Conservation (phyloP, 1,140 invertebrate genomes). For the Ptiloglossa arizonensis region DNA sequence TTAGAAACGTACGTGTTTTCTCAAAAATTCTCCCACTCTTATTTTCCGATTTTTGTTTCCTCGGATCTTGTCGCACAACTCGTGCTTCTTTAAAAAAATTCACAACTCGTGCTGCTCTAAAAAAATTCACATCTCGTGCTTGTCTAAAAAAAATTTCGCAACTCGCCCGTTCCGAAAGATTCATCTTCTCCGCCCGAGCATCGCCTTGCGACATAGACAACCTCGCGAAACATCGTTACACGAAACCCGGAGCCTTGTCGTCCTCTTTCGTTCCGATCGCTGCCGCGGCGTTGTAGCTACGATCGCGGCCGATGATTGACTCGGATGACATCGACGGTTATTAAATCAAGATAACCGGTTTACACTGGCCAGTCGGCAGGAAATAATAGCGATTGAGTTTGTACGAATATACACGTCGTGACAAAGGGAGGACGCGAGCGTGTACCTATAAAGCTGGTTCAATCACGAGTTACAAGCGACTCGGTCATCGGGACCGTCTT, state of each 20-base stretch:
- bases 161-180: background rate
- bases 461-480: conserved; percentile 68
- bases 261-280: conserved; percentile 10
- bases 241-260: conserved; percentile 19
- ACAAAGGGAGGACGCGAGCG: conserved; percentile 59
- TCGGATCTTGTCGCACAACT: background rate
- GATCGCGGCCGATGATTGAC: conserved; percentile 47
- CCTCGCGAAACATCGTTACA: conserved; percentile 39
- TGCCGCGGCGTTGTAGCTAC: background rate
- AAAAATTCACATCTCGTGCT: background rate
- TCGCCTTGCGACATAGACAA: conserved; percentile 14
- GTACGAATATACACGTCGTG: conserved; percentile 59
- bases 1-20: too few species aligned
- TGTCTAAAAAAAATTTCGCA: background rate
- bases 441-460: conserved; percentile 55
- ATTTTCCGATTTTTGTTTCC: too few species aligned
- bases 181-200: background rate
- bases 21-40: too few species aligned
- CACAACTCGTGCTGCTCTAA: background rate
- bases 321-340: conserved; percentile 74
- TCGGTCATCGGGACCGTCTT: conserved; percentile 47
- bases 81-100: background rate
- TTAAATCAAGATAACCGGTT: conserved; percentile 73
- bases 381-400: conserved; percentile 66
- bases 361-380: conserved; percentile 35